Conservation (phyloP, 2,113 vertebrate species). For the Butastur rufipennis region DNA sequence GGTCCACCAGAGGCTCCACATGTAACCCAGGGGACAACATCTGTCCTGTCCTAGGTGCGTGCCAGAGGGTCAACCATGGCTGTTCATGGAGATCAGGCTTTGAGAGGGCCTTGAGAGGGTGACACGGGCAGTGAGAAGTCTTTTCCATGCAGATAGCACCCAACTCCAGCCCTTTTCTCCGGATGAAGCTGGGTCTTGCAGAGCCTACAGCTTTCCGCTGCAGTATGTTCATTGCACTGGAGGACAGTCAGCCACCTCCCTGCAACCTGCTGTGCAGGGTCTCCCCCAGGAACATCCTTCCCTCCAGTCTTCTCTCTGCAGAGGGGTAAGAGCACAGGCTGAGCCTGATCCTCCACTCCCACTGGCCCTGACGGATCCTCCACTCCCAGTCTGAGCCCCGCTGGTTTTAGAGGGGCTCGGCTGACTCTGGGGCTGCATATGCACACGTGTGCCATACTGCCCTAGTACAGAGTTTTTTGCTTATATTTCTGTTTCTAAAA, state of each 20-base stretch:
- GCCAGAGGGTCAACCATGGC: not conserved
- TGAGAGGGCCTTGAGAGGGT: not conserved
- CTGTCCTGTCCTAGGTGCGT: not conserved
- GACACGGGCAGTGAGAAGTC: not conserved
- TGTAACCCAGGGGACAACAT: not conserved
- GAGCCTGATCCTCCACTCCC: not conserved
- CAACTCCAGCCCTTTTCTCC: not conserved
- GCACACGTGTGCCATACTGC: rapidly evolving
- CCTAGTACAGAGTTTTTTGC: not conserved
- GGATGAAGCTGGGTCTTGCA: not conserved
- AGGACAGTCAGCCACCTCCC: not conserved
- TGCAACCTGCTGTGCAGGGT: not conserved
- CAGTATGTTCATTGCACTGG: rapidly evolving
- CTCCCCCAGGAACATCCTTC: not conserved
- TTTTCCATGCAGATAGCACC: not conserved
- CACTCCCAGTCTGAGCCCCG: not conserved
- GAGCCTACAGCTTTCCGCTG: not conserved
- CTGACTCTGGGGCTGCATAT: not conserved
- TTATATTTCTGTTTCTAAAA: not conserved
- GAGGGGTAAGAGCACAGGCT: not conserved
- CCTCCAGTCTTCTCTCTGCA: not conserved
- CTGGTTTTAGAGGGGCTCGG: not conserved
- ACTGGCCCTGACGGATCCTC: not conserved
- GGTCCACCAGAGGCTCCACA: not conserved
- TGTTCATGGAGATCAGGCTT: not conserved